A percentile compares a stretch with the other conserved stretches of the same genome.
phyloP scores from a whole-genome alignment of 2,888 invertebrate species.

The Tipula vernalis region DNA sequence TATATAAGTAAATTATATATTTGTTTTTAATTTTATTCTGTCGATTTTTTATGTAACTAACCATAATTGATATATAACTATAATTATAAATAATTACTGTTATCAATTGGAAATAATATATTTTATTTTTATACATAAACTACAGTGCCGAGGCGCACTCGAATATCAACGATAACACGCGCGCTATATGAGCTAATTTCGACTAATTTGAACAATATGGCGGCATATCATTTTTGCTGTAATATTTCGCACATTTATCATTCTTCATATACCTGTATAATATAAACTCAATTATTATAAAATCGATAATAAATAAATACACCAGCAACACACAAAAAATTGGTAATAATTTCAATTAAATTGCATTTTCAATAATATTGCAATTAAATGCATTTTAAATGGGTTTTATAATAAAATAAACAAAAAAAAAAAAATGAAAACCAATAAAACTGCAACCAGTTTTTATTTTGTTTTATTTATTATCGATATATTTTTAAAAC shows the following conservation, averaged over 20 bases:
- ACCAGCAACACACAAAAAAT: neutral
- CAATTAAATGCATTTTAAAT: neutral
- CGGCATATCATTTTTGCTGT: neutral
- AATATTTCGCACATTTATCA: neutral
- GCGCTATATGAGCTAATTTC: neutral
- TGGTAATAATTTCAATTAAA: neutral
- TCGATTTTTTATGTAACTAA: neutral
- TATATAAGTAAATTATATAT: neutral
- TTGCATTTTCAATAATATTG: neutral
- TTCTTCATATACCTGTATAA: neutral
- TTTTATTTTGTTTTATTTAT: neutral
- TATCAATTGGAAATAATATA: neutral
- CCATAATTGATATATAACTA: neutral
- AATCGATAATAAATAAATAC: neutral
- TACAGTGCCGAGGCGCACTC: neutral
- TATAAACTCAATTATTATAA: neutral
- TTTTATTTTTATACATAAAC: neutral
- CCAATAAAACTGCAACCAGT: neutral
- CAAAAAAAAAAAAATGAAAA: neutral
- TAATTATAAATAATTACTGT: neutral
- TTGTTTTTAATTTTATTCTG: neutral
- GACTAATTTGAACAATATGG: neutral
- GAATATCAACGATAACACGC: neutral
- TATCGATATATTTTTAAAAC: neutral
- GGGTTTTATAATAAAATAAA: neutral